Evolutionary conservation across 2,888 invertebrate genomes (phyloP), one percentile per base, ranked within the genome.

Genomic region (Ptychoptera albimana): DNA sequence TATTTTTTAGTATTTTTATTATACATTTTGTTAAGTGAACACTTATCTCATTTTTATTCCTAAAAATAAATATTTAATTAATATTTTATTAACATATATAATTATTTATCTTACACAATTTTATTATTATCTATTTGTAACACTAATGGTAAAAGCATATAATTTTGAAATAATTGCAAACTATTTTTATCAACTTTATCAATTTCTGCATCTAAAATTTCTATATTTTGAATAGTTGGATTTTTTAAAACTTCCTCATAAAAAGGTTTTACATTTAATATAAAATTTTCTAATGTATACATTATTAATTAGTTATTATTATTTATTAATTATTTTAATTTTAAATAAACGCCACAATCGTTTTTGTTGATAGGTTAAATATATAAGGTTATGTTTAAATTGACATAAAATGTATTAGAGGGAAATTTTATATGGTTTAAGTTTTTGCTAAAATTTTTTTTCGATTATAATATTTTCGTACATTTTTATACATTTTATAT

Each of bases 141-240:
- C 13, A 62, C 53, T 10, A 64, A 49, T 2, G 64, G 64, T n/a
- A 60, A 51, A 5, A 64, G 43, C 15, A 63, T 55, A 39, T 63
- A 61, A 11, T 54, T 49, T 46, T 63, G 59, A 42, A 61, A 60
- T 31, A 57, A 55, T 44, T 57, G 56, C 50, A 63, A 53, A 46
- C 60, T 55, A 2, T 53, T 51, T 49, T 56, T 55, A 34, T 57
- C 56, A 44, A 59, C 56, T 32, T 53, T 52, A 9, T 50, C 50
- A 1, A 64, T 44, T 49, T 58, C 59, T 3, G 51, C 48, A 39
- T 58, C 53, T 13, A 64, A 50, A 5, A 45, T 41, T 0, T 49
- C 46, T 29, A 63, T 39, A 35, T 54, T 58, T 9, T 52, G 46
- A 45, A 54, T 56, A 13, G 51, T 57, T 1, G 62, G 54, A 29